These are phyloP conservation scores for Timandra comae DNA, from an alignment of 2,888 invertebrate genomes.

Conservation along the genomic window DNA sequence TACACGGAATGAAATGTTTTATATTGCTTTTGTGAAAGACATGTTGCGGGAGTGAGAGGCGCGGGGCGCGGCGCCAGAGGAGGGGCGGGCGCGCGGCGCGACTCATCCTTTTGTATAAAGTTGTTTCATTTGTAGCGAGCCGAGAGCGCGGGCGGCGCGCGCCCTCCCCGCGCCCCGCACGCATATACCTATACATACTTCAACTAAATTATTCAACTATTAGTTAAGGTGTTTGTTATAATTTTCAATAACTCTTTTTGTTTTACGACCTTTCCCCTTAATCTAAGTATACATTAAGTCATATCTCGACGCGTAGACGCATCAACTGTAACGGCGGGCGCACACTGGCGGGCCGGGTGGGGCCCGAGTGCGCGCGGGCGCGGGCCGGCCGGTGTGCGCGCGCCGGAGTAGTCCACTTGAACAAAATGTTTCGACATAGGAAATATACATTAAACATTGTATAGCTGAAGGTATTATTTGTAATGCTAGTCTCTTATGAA, in stretches of 20 bases:
- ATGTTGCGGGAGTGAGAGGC: conserved; percentile 38
- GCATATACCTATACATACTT: conserved; percentile 39
- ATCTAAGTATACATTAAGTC: conserved; percentile 74
- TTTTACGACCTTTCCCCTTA: conserved; percentile 74
- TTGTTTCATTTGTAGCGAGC: conserved; percentile 52
- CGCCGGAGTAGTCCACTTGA: conserved; percentile 59
- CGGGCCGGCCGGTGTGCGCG: too few relatives aligned
- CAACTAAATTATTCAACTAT: conserved; percentile 72
- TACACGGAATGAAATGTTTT: conserved; percentile 75
- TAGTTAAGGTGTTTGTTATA: conserved; percentile 77
- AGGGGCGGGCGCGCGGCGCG: conserved; percentile 17
- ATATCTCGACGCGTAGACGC: conserved; percentile 74
- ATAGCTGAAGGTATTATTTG: conserved; percentile 77
- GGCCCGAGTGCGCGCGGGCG: too few relatives aligned
- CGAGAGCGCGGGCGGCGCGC: conserved; percentile 31
- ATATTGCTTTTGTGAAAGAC: conserved; percentile 69
- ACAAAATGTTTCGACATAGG: conserved; percentile 73
- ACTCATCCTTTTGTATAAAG: conserved; percentile 56
- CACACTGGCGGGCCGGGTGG: conserved; percentile 16
- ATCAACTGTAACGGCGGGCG: conserved; percentile 45
- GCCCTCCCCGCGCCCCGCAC: conserved; percentile 28
- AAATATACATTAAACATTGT: conserved; percentile 72
- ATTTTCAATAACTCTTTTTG: conserved; percentile 74
- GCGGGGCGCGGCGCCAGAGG: conserved; percentile 26
- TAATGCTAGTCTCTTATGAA: conserved; percentile 77